phyloP scores from a whole-genome alignment of 2,888 invertebrate genomes.

The Patella ulyssiponensis region DNA sequence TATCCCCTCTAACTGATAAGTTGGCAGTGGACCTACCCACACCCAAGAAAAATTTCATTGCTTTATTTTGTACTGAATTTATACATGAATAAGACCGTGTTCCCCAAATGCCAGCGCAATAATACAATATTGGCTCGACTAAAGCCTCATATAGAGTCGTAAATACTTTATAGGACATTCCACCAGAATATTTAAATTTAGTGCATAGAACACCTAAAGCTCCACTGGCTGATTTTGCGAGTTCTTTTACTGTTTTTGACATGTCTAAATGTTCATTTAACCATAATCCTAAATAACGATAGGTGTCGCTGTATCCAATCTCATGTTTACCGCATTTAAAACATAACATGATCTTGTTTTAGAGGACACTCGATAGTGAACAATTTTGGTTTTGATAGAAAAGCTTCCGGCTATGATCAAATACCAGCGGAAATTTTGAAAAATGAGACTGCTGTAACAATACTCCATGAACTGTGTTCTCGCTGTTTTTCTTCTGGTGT shows the following conservation, averaged over 20 bases:
- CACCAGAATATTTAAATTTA: background rate
- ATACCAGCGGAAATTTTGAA: background rate
- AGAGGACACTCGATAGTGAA: background rate
- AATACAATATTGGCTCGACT: background rate
- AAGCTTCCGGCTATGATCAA: background rate
- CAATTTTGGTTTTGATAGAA: background rate
- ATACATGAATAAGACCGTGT: constrained; percentile 3
- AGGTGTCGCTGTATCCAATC: background rate
- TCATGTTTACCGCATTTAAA: background rate
- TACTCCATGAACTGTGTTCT: background rate
- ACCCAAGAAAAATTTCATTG: background rate
- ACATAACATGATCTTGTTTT: background rate
- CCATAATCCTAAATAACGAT: background rate
- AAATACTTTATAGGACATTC: background rate
- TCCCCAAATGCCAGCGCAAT: background rate
- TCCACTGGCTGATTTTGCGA: background rate
- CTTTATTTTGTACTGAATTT: background rate
- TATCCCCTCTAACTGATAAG: background rate
- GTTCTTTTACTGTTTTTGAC: background rate
- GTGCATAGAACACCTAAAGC: background rate
- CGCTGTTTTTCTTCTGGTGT: background rate
- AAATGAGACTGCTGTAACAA: background rate
- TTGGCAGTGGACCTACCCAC: background rate
- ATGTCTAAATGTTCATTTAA: background rate
- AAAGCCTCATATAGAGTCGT: background rate